Conservation (phyloP, 1,140 invertebrate species). For the Acyrthosiphon pisum region DNA sequence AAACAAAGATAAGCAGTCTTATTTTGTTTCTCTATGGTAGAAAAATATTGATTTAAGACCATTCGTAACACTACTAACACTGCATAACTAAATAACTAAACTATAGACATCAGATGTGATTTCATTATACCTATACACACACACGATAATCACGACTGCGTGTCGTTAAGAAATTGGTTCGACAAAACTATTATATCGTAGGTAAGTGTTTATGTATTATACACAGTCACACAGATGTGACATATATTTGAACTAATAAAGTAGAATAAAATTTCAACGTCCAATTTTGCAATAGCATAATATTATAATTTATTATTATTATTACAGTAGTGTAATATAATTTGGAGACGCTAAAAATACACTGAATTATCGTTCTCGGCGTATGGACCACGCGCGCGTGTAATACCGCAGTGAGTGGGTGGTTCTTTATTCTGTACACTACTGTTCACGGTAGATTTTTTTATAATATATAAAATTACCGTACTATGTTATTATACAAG, state of each 20-base stretch:
- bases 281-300: neutral
- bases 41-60: too few relatives aligned
- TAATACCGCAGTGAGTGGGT: neutral
- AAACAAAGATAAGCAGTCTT: too few relatives aligned
- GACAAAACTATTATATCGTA: neutral
- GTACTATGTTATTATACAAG: neutral
- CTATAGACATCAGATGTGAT: too few relatives aligned
- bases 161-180: neutral
- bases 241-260: neutral
- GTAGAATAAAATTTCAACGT: neutral
- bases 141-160: too few relatives aligned
- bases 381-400: neutral
- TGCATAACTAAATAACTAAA: too few relatives aligned
- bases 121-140: too few relatives aligned
- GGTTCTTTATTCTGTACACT: neutral
- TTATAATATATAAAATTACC: neutral
- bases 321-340: neutral
- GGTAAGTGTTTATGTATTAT: neutral
- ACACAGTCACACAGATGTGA: neutral
- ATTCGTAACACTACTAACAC: too few relatives aligned
- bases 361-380: neutral
- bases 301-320: neutral
- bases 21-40: too few relatives aligned
- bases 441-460: neutral
- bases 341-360: slow-evolving; percentile 3